phyloP scores from a whole-genome alignment of 2,797 vertebrate genomes.

The Peromyscus melanophrys region DNA sequence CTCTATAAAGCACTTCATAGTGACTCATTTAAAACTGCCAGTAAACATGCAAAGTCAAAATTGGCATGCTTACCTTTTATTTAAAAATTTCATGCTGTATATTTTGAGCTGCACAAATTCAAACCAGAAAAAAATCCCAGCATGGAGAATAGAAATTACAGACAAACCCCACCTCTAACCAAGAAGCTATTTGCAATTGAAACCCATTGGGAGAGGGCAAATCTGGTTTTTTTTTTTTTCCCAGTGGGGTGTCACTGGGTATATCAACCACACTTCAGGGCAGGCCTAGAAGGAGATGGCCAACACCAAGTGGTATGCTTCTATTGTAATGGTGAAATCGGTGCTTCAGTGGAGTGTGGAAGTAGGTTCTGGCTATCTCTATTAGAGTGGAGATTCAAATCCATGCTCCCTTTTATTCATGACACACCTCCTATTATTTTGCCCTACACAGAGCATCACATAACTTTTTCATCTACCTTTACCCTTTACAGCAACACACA shows the following conservation, averaged over 20 bases:
- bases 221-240: no score
- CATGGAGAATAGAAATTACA: background rate
- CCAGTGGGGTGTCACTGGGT: background rate
- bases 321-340: background rate
- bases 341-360: background rate
- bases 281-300: background rate
- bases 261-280: background rate
- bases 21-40: background rate
- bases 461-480: conserved; percentile 50
- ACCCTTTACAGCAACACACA: conserved; percentile 36
- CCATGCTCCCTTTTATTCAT: background rate
- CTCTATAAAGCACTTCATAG: background rate
- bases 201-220: background rate
- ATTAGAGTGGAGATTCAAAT: background rate
- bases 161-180: background rate
- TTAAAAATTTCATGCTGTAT: background rate
- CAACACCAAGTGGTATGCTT: background rate
- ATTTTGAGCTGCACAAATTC: background rate
- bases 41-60: accelerated
- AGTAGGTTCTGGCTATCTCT: background rate
- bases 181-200: background rate
- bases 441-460: background rate
- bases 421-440: background rate
- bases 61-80: background rate
- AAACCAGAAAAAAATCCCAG: background rate